Base-by-base conservation (phyloP, 64 coral and sea anemone species). In the Pachyseris speciosa region DNA sequence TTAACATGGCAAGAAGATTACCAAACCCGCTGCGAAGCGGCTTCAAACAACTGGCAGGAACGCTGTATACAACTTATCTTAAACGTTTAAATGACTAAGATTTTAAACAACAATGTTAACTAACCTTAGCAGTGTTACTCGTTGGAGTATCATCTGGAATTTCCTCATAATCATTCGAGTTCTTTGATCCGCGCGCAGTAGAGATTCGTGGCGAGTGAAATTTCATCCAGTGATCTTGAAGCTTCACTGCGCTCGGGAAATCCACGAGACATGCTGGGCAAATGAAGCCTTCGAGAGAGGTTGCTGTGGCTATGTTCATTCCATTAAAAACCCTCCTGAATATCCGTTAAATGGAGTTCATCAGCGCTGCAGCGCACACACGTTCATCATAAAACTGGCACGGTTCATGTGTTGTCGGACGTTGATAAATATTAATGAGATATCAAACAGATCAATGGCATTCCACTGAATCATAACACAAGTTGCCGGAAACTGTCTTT, bases 191-290 rank as follows among this genome's bases (percentile, higher is more conserved):
- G 28, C 28, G 34, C 16, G 79, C 6, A 20, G 32, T 13, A 22
- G 76, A 59, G 27, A 22, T 51, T 30, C 89, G 89, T 64, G 87
- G 80, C 11, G 83, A 59, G 30, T 97, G 95, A 94, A 97, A 97
- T 32, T 84, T 97, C 11, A 74, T 1, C 95, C 95, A 97, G 80
- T 97, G 95, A 26, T 89, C 86, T 51, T 97, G 95, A 55, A 97
- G 89, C 52, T 97, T 92, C 31, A 74, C 42, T 0, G 95, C 85
- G 63, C 91, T 90, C 9, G 95, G 90, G 72, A 97, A 97, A 72
- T 97, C 95, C 10, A 97, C 95, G 3, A 97, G 73, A 87, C 95
- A 97, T 39, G 72, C 72, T 10, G 95, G 95, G 86, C 95, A 97
- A 44, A 97, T 97, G 32, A 97, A 97, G 42, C 95, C 95, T 90